phyloP scores from a whole-genome alignment of 2,888 invertebrate genomes.

The Carpatolechia fugitivella region DNA sequence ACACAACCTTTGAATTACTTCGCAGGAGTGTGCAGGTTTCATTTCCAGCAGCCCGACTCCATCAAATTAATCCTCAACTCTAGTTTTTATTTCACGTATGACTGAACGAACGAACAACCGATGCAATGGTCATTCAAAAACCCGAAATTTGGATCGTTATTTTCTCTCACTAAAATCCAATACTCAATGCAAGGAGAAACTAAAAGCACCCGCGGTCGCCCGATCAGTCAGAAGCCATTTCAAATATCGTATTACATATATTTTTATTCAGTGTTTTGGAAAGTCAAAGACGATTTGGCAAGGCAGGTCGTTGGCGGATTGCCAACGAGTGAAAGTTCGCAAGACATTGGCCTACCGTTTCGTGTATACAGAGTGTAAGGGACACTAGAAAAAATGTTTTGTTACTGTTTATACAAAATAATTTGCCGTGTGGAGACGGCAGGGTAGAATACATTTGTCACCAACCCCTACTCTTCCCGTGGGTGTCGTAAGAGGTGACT shows the following conservation, averaged over 20 bases:
- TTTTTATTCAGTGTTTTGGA: constrained; percentile 60
- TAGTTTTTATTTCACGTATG: constrained; percentile 8
- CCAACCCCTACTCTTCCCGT: too few species aligned
- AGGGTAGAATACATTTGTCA: too few species aligned
- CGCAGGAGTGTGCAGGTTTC: too few species aligned
- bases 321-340: constrained; percentile 73
- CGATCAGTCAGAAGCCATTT: constrained; percentile 35
- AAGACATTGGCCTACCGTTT: constrained; percentile 68
- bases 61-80: constrained; percentile 15
- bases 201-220: constrained; percentile 36
- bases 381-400: not conserved
- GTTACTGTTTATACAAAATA: too few species aligned
- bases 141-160: constrained; percentile 5
- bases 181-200: constrained; percentile 25
- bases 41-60: too few species aligned
- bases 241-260: constrained; percentile 58
- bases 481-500: too few species aligned
- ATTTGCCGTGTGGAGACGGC: not conserved
- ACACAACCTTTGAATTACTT: too few species aligned
- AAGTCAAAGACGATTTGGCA: constrained; percentile 61
- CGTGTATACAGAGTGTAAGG: constrained; percentile 46
- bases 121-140: not conserved
- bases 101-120: constrained; percentile 12
- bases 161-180: constrained; percentile 20
- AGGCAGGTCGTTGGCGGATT: constrained; percentile 49